A percentile compares a stretch with the other conserved stretches of the same genome.
Evolutionary conservation across 1,140 invertebrate species (phyloP).

Genomic region (Heliconius nattereri): DNA sequence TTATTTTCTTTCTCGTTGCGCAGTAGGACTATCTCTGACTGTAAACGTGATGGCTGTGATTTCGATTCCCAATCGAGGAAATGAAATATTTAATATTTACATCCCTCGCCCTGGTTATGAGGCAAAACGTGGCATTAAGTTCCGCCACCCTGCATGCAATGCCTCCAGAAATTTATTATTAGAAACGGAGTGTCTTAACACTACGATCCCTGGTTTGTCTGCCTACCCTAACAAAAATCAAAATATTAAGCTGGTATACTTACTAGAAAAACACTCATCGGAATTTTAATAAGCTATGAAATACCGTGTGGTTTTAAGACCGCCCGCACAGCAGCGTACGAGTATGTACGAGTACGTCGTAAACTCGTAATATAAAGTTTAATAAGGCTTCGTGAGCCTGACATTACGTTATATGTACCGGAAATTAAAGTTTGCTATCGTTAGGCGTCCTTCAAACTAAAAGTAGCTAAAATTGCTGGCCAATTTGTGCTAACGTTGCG

Average conservation of each 20-base stretch:
- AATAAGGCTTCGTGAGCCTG: constrained; percentile 11
- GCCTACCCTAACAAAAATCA: background rate
- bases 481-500: background rate
- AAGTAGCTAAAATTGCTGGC: background rate
- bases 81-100: too few relatives aligned
- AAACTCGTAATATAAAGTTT: constrained; percentile 27
- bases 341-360: background rate
- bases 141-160: too few relatives aligned
- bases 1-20: too few relatives aligned
- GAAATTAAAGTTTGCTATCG: constrained; percentile 20
- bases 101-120: too few relatives aligned
- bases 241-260: background rate
- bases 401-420: constrained; percentile 9
- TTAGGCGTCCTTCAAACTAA: background rate
- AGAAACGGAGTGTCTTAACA: too few relatives aligned
- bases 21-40: too few relatives aligned
- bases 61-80: too few relatives aligned
- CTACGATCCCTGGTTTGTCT: too few relatives aligned
- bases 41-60: too few relatives aligned
- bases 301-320: constrained; percentile 15
- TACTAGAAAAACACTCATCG: constrained; percentile 7
- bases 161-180: too few relatives aligned
- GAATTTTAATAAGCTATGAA: constrained; percentile 30
- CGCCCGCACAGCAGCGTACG: background rate
- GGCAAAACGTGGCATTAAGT: too few relatives aligned